Evolutionary conservation across 2,888 invertebrate species (phyloP).

Genomic region (Pristionchus entomophagus): DNA sequence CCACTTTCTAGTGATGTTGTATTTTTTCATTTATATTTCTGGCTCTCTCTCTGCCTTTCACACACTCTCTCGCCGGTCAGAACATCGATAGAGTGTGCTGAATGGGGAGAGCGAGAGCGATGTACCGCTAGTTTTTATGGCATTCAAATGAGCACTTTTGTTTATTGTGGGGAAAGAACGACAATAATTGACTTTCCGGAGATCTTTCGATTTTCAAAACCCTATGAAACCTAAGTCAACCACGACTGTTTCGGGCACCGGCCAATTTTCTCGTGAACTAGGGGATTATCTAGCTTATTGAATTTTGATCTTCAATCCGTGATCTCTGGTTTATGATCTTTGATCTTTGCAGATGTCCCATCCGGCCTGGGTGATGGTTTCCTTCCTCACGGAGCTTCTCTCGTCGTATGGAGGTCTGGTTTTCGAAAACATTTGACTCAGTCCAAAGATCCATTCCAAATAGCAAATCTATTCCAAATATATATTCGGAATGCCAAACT

Average conservation of each 20-base stretch:
- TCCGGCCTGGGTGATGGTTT: conserved; percentile 76
- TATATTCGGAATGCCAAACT: conserved; percentile 45
- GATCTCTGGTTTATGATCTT: no score
- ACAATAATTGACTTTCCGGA: neutral
- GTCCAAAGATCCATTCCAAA: no score
- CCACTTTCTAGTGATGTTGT: neutral
- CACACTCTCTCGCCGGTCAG: neutral
- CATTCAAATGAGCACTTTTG: no score
- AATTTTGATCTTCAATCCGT: conserved; percentile 21
- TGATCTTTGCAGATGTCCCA: conserved; percentile 72
- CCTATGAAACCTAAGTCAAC: no score
- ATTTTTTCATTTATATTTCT: no score
- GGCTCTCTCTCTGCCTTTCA: neutral
- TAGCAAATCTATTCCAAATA: no score
- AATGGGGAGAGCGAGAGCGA: neutral
- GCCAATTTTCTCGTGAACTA: no score
- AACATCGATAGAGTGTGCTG: neutral
- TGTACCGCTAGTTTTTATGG: no score
- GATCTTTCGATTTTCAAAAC: no score
- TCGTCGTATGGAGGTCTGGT: conserved; percentile 63
- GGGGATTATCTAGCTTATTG: neutral
- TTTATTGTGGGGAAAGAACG: no score
- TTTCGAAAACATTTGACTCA: neutral
- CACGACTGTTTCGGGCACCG: no score
- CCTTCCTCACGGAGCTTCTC: conserved; percentile 74